phyloP scores from a whole-genome alignment of 2,888 invertebrate genomes.

The Spicauda simplicius region DNA sequence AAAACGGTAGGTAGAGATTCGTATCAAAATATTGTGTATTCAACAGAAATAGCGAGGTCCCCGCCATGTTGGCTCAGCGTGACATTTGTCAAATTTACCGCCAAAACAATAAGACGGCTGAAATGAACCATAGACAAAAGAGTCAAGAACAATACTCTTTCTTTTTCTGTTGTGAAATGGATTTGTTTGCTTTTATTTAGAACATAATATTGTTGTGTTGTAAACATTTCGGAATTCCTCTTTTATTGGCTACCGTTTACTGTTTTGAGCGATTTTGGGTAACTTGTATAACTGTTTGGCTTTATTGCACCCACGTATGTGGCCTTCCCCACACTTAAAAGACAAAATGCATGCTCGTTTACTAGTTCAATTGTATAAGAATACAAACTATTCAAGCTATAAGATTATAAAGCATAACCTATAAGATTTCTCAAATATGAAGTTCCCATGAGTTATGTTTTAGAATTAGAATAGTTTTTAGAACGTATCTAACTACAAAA shows the following conservation, averaged over 20 bases:
- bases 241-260: slow-evolving; percentile 57
- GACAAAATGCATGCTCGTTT: no score
- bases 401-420: no score
- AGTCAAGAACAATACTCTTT: slow-evolving; percentile 47
- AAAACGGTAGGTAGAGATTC: slow-evolving; percentile 75
- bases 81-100: slow-evolving; percentile 72
- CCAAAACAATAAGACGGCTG: slow-evolving; percentile 57
- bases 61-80: slow-evolving; percentile 62
- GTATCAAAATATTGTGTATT: slow-evolving; percentile 50
- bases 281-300: slow-evolving; percentile 52
- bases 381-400: no score
- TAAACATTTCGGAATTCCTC: slow-evolving; percentile 65
- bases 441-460: no score
- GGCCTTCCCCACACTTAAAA: no score
- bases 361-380: no score
- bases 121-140: slow-evolving; percentile 48
- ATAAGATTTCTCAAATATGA: no score
- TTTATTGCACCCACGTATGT: slow-evolving; percentile 77
- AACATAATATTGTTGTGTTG: slow-evolving; percentile 66
- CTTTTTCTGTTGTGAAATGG: slow-evolving; percentile 60
- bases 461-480: no score
- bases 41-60: slow-evolving; percentile 43
- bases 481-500: no score
- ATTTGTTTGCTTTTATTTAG: slow-evolving; percentile 80
- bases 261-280: slow-evolving; percentile 43